A percentile compares a stretch with the other conserved stretches of the same genome.
Conservation (phyloP, 2,797 vertebrate species). For the Tragelaphus eurycerus region DNA sequence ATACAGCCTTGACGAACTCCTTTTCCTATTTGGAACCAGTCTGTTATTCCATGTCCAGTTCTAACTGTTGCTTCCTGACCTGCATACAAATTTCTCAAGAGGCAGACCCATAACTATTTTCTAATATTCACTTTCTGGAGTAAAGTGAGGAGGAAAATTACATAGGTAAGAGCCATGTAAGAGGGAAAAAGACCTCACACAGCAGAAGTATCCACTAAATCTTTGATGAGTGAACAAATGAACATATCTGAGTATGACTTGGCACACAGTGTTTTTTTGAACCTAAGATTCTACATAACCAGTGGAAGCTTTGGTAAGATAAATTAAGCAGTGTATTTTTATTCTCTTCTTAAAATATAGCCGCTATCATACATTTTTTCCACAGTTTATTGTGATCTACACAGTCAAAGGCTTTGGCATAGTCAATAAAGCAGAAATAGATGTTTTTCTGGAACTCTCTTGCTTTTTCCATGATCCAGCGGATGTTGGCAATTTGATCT, state of each 20-base stretch:
- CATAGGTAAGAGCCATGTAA: background rate
- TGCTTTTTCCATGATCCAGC: too few species aligned
- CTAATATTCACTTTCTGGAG: background rate
- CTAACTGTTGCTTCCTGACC: too few species aligned
- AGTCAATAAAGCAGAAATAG: too few species aligned
- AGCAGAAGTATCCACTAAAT: background rate
- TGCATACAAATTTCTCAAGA: too few species aligned
- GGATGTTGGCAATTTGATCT: too few species aligned
- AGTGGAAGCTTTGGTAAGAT: background rate
- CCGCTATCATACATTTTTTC: too few species aligned
- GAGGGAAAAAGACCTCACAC: background rate
- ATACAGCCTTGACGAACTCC: too few species aligned
- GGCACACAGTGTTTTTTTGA: background rate
- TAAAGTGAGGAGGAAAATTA: background rate
- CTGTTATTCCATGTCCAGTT: too few species aligned
- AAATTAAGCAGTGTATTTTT: background rate
- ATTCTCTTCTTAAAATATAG: background rate
- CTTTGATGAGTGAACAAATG: background rate
- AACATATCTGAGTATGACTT: background rate
- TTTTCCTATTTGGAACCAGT: too few species aligned
- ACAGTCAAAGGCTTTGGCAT: too few species aligned
- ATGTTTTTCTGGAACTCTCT: too few species aligned
- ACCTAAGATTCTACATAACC: background rate
- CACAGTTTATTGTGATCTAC: too few species aligned
- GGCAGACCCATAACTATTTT: background rate